These are phyloP conservation scores for Blennius ocellaris DNA, from an alignment of 2,113 vertebrate genomes.

Conservation along the genomic window DNA sequence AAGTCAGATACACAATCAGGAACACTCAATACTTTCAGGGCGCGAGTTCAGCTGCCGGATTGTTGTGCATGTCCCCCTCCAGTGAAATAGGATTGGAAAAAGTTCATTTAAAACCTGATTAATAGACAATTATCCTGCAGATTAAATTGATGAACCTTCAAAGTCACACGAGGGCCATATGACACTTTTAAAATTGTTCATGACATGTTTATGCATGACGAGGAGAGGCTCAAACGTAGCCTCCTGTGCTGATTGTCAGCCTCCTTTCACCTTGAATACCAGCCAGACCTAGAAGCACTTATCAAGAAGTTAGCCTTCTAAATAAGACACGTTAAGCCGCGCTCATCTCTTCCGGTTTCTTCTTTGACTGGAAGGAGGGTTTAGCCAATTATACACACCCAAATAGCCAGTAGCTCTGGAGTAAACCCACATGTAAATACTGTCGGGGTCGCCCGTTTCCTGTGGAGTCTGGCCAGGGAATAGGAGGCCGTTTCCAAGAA, in stretches of 20 bases:
- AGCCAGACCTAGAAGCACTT: constrained; percentile 30
- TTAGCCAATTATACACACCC: constrained; percentile 74
- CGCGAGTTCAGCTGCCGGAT: too few species aligned
- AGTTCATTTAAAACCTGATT: not conserved
- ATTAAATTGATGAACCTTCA: not conserved
- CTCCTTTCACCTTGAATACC: constrained; percentile 26
- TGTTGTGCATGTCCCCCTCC: too few species aligned
- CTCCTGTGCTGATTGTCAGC: constrained; percentile 14
- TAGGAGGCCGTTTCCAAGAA: constrained; percentile 11
- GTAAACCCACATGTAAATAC: not conserved
- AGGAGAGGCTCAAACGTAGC: constrained; percentile 26
- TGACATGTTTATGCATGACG: constrained; percentile 7
- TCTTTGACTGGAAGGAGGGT: constrained; percentile 69
- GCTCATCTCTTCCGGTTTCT: constrained; percentile 68
- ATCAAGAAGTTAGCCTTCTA: constrained; percentile 27
- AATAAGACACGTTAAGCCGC: constrained; percentile 55
- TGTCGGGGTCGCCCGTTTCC: not conserved
- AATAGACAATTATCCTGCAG: not conserved
- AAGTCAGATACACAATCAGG: not conserved
- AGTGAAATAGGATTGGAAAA: not conserved
- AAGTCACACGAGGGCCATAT: not conserved
- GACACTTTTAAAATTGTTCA: not conserved
- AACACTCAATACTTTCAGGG: too few species aligned
- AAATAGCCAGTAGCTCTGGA: constrained; percentile 68
- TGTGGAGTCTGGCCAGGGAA: not conserved